A percentile compares a stretch with the other conserved stretches of the same genome.
These are phyloP conservation scores for Radopholus similis DNA, from an alignment of 1,140 invertebrate species.

Conservation along the genomic window DNA sequence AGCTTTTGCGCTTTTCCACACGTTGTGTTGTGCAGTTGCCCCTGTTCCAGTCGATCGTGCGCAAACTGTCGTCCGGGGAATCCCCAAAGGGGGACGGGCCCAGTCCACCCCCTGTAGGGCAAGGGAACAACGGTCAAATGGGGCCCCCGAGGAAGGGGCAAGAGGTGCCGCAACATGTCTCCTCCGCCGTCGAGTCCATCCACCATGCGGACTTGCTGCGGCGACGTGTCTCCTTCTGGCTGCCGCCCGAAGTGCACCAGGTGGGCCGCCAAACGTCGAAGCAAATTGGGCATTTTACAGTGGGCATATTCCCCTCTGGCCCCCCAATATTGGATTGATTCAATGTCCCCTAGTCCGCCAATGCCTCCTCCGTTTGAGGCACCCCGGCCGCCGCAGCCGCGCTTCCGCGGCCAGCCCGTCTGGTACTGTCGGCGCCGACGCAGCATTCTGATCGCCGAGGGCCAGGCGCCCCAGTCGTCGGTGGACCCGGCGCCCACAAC, in stretches of 20 bases:
- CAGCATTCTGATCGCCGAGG: slow-evolving; percentile 4
- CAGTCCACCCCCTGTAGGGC: neutral
- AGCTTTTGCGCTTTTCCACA: slow-evolving; percentile 19
- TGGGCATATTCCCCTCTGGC: too few species aligned
- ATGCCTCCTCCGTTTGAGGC: neutral
- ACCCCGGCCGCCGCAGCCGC: neutral
- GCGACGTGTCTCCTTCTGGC: neutral
- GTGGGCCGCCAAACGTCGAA: too few species aligned
- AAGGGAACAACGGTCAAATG: neutral
- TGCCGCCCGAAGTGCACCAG: neutral
- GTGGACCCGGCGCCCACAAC: neutral
- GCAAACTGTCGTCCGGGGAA: neutral
- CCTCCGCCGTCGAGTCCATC: neutral
- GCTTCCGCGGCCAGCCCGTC: slow-evolving; percentile 8
- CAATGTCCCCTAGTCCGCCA: neutral
- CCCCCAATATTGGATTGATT: neutral
- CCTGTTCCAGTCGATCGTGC: neutral
- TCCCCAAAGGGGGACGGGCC: too few species aligned
- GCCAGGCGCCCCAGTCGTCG: neutral
- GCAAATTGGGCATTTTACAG: neutral
- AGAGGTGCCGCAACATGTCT: neutral
- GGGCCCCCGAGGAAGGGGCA: neutral
- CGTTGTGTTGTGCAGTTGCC: slow-evolving; percentile 10
- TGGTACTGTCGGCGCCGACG: slow-evolving; percentile 18
- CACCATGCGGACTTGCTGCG: neutral